A percentile compares a stretch with the other conserved stretches of the same genome.
Conservation (phyloP, 53 echinoderm and acorn worm species). For the Pentamera pediparva region DNA sequence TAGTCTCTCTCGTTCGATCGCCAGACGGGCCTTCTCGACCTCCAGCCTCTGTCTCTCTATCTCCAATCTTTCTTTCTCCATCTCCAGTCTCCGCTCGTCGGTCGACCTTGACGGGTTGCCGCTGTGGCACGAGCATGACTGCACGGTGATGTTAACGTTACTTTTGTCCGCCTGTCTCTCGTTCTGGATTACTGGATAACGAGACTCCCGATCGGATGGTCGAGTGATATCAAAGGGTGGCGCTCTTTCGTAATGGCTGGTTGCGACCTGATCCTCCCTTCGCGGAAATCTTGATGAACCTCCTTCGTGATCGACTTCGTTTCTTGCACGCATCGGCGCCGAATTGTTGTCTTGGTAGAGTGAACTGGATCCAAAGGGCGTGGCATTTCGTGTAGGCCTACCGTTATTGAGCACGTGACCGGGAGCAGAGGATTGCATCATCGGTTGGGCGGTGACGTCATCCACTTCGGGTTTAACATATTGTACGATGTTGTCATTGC, state of each 20-base stretch:
- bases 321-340: neutral
- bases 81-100: conserved; percentile 13
- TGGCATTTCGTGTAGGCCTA: neutral
- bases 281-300: neutral
- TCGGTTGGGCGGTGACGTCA: neutral
- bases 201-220: too few relatives aligned
- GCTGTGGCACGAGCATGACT: neutral
- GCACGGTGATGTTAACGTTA: conserved; percentile 29
- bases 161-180: conserved; percentile 4
- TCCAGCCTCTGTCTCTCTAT: conserved; percentile 23
- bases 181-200: neutral
- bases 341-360: neutral
- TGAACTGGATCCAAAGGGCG: neutral
- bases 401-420: neutral
- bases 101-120: neutral
- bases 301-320: neutral
- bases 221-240: neutral
- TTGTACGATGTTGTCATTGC: neutral
- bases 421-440: neutral
- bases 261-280: neutral
- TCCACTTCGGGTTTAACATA: neutral
- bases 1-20: conserved; percentile 7
- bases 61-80: conserved; percentile 25
- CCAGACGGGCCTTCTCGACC: conserved; percentile 4
- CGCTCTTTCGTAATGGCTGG: neutral